phyloP scores from a whole-genome alignment of 2,888 invertebrate genomes.

The Heterodera filipjevi region DNA sequence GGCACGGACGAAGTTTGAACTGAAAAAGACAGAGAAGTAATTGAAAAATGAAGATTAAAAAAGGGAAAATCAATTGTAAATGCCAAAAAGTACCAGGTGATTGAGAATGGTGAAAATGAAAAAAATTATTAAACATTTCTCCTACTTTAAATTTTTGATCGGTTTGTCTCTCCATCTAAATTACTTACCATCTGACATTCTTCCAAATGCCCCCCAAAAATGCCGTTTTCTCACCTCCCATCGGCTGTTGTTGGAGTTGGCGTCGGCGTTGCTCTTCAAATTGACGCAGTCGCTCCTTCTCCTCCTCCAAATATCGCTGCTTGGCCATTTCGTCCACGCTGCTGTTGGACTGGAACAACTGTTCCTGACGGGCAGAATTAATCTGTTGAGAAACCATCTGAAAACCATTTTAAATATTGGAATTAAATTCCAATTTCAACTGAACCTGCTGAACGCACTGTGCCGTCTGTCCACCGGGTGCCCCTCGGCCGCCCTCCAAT shows the following conservation, averaged over 20 bases:
- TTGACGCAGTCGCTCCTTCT: conserved; percentile 82
- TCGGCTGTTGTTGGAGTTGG: conserved; percentile 37
- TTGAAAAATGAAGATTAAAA: not conserved
- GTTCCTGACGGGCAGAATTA: conserved; percentile 33
- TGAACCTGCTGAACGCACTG: conserved; percentile 11
- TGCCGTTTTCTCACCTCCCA: not conserved
- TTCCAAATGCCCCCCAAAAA: no score
- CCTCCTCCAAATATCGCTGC: conserved; percentile 87
- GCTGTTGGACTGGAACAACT: conserved; percentile 37
- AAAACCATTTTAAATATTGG: conserved; percentile 12
- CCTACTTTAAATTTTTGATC: no score
- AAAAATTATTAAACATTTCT: no score
- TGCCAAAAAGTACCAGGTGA: no score
- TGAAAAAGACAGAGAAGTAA: not conserved
- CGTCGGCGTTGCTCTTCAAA: conserved; percentile 56
- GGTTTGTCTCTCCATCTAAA: no score
- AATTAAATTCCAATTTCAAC: not conserved
- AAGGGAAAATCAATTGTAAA: no score
- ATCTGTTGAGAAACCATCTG: conserved; percentile 44
- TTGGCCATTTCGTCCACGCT: conserved; percentile 80
- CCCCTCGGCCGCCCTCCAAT: conserved; percentile 76
- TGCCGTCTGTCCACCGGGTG: conserved; percentile 41
- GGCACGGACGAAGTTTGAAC: conserved; percentile 15
- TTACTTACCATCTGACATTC: no score
- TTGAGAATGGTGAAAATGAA: no score